Conservation (phyloP, 2,888 invertebrate genomes). For the Eledona agricola region DNA sequence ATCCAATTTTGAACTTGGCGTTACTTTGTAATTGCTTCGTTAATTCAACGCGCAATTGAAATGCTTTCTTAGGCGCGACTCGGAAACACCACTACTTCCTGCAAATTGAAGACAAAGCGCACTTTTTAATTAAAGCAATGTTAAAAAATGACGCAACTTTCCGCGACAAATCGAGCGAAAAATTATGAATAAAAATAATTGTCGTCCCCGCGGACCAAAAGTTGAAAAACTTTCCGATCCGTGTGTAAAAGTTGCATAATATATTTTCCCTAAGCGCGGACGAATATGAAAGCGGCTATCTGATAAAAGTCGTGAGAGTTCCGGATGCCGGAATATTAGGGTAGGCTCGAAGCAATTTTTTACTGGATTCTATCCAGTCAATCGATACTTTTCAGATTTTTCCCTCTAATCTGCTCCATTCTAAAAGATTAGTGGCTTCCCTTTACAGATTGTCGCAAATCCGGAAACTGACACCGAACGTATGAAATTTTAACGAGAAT, state of each 20-base stretch:
- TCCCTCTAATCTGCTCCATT: too few relatives aligned
- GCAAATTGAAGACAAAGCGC: too few relatives aligned
- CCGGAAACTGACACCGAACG: conserved; percentile 6
- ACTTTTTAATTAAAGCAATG: too few relatives aligned
- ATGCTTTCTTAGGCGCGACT: conserved; percentile 21
- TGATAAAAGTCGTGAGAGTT: conserved; percentile 24
- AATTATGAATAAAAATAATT: background rate
- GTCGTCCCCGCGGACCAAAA: conserved; percentile 19
- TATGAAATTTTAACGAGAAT: conserved; percentile 15
- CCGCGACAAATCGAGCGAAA: background rate
- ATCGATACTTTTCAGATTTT: too few relatives aligned
- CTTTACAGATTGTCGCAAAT: conserved; percentile 12
- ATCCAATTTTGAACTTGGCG: conserved; percentile 43
- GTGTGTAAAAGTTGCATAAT: conserved; percentile 22
- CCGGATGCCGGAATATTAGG: conserved; percentile 28
- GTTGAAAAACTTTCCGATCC: conserved; percentile 25
- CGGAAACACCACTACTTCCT: conserved; percentile 12
- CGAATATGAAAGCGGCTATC: conserved; percentile 27
- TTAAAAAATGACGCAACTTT: too few relatives aligned
- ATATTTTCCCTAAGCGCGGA: conserved; percentile 23
- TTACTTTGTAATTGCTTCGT: conserved; percentile 44
- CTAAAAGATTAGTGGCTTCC: too few relatives aligned
- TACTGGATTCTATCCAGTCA: conserved; percentile 17
- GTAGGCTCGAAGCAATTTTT: conserved; percentile 18
- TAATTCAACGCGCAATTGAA: conserved; percentile 39